phyloP scores from a whole-genome alignment of 2,797 vertebrate genomes.

The Decapterus maruadsi region DNA sequence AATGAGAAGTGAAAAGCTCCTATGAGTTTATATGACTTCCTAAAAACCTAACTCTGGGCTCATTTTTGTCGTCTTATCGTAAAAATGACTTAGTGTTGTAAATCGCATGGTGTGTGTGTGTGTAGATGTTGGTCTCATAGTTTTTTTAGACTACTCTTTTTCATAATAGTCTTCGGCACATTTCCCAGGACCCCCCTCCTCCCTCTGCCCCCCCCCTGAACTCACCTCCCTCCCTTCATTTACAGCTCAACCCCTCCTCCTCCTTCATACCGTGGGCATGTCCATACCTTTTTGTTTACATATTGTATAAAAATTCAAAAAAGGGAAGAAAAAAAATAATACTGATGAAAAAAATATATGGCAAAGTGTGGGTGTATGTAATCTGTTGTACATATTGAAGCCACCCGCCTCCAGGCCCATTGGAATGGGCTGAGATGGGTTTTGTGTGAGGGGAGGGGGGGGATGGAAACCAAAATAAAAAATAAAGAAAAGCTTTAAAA shows the following conservation, averaged over 20 bases:
- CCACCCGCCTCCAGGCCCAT: constrained; percentile 84
- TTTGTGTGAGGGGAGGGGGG: constrained; percentile 79
- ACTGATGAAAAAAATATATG: constrained; percentile 91
- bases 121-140: constrained; percentile 75
- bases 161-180: constrained; percentile 85
- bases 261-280: constrained; percentile 91
- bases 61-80: constrained; percentile 83
- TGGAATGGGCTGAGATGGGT: constrained; percentile 90
- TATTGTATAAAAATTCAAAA: constrained; percentile 90
- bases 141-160: constrained; percentile 84
- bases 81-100: constrained; percentile 92
- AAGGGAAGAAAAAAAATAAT: constrained; percentile 86
- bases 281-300: constrained; percentile 90
- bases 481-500: constrained; percentile 90
- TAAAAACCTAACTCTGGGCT: constrained; percentile 92
- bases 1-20: constrained; percentile 95
- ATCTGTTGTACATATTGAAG: constrained; percentile 77
- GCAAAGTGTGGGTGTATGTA: constrained; percentile 81
- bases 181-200: constrained; percentile 79
- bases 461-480: constrained; percentile 65
- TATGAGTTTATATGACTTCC: constrained; percentile 92
- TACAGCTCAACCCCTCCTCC: constrained; percentile 85
- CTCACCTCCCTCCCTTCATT: constrained; percentile 83
- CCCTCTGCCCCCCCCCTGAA: constrained; percentile 63
- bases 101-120: constrained; percentile 85